A percentile compares a stretch with the other conserved stretches of the same genome.
These are phyloP conservation scores for Prinia subflava DNA, from an alignment of 2,113 vertebrate genomes.

Conservation along the genomic window DNA sequence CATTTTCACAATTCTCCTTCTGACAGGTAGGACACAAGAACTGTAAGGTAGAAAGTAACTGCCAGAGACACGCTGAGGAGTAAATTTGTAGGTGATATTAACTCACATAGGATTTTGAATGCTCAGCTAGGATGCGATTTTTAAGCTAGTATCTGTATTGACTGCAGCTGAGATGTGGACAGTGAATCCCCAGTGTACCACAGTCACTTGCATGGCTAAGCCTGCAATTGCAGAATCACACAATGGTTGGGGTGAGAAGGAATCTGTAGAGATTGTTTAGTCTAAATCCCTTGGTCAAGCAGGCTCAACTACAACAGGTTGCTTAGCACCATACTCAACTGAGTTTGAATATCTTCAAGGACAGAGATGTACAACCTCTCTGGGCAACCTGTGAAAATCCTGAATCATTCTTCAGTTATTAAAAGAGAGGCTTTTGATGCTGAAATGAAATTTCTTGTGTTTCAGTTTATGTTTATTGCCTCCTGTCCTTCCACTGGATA, in stretches of 20 bases:
- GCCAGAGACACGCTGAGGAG: not conserved
- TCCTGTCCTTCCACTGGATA: not conserved
- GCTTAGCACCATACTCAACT: not conserved
- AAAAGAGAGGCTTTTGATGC: not conserved
- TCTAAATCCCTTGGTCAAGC: not conserved
- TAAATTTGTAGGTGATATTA: not conserved
- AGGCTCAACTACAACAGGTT: not conserved
- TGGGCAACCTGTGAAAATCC: not conserved
- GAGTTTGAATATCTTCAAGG: not conserved
- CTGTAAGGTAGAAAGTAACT: not conserved
- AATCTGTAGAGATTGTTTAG: not conserved
- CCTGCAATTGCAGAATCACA: not conserved
- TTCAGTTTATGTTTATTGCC: not conserved
- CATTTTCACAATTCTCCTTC: not conserved
- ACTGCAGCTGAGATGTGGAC: not conserved
- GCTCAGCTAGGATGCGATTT: not conserved
- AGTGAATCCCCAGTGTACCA: not conserved
- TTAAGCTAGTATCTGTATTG: not conserved
- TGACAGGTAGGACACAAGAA: not conserved
- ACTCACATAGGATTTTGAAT: fast-evolving
- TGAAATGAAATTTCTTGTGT: not conserved
- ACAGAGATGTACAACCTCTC: not conserved
- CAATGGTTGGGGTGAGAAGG: not conserved
- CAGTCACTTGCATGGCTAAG: not conserved
- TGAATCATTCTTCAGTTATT: not conserved